Conservation (phyloP, 1,140 invertebrate species). For the Uloborus diversus region DNA sequence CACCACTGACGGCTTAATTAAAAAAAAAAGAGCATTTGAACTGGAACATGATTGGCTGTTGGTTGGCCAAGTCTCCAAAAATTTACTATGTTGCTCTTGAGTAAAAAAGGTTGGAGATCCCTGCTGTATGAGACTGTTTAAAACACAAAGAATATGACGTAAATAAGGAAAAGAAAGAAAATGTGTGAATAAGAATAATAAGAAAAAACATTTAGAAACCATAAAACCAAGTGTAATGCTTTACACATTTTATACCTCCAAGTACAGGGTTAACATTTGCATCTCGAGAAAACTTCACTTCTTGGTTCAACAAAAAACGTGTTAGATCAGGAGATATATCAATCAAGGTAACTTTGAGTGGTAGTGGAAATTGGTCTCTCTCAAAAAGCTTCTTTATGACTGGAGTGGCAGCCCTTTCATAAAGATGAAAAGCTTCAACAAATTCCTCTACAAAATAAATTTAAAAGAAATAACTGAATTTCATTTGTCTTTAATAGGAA, state of each 20-base stretch:
- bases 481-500: background rate
- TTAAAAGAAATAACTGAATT: background rate
- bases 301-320: constrained; percentile 24
- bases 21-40: too few species aligned
- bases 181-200: background rate
- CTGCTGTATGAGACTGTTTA: too few species aligned
- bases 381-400: background rate
- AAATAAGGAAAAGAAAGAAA: too few species aligned
- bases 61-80: too few species aligned
- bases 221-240: background rate
- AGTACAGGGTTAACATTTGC: too few species aligned
- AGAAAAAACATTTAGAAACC: background rate
- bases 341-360: constrained; percentile 2
- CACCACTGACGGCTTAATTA: too few species aligned
- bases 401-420: constrained; percentile 8
- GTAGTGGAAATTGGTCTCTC: background rate
- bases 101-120: too few species aligned
- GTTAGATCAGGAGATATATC: constrained; percentile 12
- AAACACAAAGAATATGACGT: too few species aligned
- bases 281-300: constrained; percentile 6
- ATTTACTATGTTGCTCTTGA: too few species aligned
- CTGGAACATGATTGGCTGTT: too few species aligned
- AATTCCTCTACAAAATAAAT: background rate
- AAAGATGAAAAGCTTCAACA: background rate
- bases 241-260: too few species aligned